Base-by-base conservation (phyloP, 2,888 invertebrate species). In the Luperina nickerlii region DNA sequence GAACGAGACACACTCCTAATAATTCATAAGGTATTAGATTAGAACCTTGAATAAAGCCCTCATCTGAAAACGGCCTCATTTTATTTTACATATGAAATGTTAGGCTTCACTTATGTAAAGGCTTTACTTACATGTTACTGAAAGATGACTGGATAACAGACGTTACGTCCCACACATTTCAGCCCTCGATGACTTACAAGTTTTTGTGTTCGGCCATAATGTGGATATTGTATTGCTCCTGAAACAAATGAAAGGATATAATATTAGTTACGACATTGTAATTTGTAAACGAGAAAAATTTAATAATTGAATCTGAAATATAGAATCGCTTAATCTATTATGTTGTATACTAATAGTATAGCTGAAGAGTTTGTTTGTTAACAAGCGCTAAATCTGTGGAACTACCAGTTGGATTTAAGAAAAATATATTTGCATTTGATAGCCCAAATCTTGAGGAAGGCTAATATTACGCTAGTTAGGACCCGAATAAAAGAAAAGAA, bases 171-270 rank as follows among this genome's bases (percentile, higher is more conserved):
- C 74, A 81, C 60, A 45, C 5, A 24, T 54, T 71, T 57, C 5
- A 68, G 48, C 67, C 63, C 51, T 18, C 18, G 1, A 79, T 86
- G 84, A 85, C n/a, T 86, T 76, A 75, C 73, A 51, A 76, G n/a
- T 66, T 57, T 70, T 57, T 76, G 62, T 71, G 20, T 74, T 67
- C 15, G 0, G 0, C 0, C 20, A 20, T 70, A 20, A 81, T 74
- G 45, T 81, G 42, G 4, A 60, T 42, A 27, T 60, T 38, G 57
- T 24, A 51, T 81, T 74, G 54, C 68, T 62, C 2, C 24, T 51
- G 20, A 66, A 60, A 82, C 42, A 82, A 76, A 70, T 18, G 57
- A 51, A 69, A 42, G 20, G 76, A 24, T 63, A n/a, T 18, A 18
- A 24, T 70, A n/a, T 18, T 15, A 45, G 51, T 51, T 0, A 18